Evolutionary conservation across 2,888 invertebrate species (phyloP), one percentile per base, ranked within the genome.

Genomic region (Allolobophora icterica): DNA sequence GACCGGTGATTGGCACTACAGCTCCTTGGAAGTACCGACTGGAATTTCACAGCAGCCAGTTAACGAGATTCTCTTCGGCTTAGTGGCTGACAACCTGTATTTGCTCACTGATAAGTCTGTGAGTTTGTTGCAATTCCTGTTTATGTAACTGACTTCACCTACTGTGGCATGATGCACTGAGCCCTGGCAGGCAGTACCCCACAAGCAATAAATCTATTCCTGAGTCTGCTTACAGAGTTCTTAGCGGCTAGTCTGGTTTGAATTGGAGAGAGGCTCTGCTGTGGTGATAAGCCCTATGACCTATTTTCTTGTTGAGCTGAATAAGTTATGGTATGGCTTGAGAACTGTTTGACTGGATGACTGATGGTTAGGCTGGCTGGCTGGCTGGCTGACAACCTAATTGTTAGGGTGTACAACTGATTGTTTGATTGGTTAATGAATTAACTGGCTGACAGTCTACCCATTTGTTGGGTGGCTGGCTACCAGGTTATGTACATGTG

Each of bases 101-200:
- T 38, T 87, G 24, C 87, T 87, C 87, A 87, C 87, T 87, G 87
- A 87, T 87, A 87, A 87, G n/a, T 87, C 87, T 24, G 87, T 87
- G 35, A 87, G 87, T 87, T 35, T 87, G 15, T 87, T 38, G 34
- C 35, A 6, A 34, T 24, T 87, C 87, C 34, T 35, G 87, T 87
- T 87, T 87, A 38, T 87, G n/a, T 87, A 38, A 33, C 34, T 35
- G 87, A 24, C 87, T 34, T 87, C 87, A 35, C 34, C 15, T 34
- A 35, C 34, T 21, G 24, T 38, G 24, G 87, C 21, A 33, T 35
- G 87, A 87, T 35, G 87, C 71, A 71, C n/a, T 71, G 6, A n/a
- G 71, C n/a, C 71, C n/a, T 71, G 30, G 71, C 71, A 71, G 71
- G 8, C 71, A 71, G 30, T n/a, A 71, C 71, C 30, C 52, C n/a